Evolutionary conservation across 2,113 vertebrate genomes (phyloP).

Genomic region (Alethe castanea): DNA sequence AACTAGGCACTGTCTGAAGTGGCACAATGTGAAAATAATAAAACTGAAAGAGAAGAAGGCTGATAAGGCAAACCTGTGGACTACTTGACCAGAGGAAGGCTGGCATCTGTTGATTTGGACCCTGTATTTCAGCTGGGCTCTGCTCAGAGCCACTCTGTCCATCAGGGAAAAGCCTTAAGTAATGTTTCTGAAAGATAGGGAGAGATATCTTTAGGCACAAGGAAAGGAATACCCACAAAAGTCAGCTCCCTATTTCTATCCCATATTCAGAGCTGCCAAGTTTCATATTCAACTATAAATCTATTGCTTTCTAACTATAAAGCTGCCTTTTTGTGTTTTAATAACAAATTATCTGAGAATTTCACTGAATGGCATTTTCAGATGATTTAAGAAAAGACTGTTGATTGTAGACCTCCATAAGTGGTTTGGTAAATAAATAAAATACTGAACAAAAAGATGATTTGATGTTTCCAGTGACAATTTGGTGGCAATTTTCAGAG

Average conservation of each 20-base stretch:
- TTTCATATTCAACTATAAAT: neutral
- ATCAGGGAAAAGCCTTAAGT: neutral
- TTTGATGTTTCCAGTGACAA: neutral
- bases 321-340: slow-evolving; percentile 8
- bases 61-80: neutral
- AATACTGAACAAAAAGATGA: slow-evolving; percentile 11
- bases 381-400: neutral
- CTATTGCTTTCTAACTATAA: neutral
- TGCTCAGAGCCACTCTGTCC: neutral
- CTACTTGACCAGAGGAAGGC: slow-evolving; percentile 2
- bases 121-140: neutral
- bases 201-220: neutral
- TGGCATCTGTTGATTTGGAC: neutral
- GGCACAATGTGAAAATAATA: neutral
- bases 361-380: neutral
- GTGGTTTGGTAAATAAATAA: slow-evolving; percentile 30
- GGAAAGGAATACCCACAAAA: neutral
- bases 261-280: neutral
- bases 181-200: slow-evolving; percentile 36
- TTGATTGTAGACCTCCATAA: neutral
- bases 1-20: neutral
- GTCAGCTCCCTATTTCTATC: neutral
- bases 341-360: neutral
- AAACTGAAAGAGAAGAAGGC: neutral
- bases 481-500: neutral